Evolutionary conservation across 2,797 vertebrate species (phyloP).

Genomic region (Threskiornis aethiopicus): DNA sequence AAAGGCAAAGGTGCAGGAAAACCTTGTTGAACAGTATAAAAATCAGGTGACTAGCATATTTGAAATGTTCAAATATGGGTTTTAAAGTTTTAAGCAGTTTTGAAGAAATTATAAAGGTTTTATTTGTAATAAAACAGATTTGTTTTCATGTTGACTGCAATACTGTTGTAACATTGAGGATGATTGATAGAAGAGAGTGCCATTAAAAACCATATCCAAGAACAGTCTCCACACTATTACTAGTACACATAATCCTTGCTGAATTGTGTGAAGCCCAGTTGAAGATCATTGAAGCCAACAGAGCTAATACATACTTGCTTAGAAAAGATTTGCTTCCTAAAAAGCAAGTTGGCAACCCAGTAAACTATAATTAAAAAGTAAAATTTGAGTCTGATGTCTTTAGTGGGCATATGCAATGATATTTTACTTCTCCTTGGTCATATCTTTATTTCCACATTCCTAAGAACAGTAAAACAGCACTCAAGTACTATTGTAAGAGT

Average conservation of each 20-base stretch:
- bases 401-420: not conserved
- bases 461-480: not conserved
- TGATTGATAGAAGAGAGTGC: not conserved
- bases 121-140: not conserved
- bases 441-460: not conserved
- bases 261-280: not conserved
- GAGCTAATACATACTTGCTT: not conserved
- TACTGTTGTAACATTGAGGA: not conserved
- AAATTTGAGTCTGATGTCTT: not conserved
- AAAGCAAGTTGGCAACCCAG: not conserved
- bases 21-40: constrained; percentile 71
- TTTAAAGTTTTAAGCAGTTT: not conserved
- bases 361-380: not conserved
- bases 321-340: not conserved
- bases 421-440: not conserved
- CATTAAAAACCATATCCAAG: not conserved
- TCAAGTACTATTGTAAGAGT: not conserved
- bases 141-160: not conserved
- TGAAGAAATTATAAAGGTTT: not conserved
- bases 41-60: constrained; percentile 74
- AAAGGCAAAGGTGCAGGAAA: constrained; percentile 74
- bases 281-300: not conserved
- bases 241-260: not conserved
- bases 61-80: not conserved
- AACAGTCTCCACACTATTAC: not conserved